Evolutionary conservation across 2,113 vertebrate genomes (phyloP), one percentile per base, ranked within the genome.

Genomic region (Chelonoidis abingdonii): DNA sequence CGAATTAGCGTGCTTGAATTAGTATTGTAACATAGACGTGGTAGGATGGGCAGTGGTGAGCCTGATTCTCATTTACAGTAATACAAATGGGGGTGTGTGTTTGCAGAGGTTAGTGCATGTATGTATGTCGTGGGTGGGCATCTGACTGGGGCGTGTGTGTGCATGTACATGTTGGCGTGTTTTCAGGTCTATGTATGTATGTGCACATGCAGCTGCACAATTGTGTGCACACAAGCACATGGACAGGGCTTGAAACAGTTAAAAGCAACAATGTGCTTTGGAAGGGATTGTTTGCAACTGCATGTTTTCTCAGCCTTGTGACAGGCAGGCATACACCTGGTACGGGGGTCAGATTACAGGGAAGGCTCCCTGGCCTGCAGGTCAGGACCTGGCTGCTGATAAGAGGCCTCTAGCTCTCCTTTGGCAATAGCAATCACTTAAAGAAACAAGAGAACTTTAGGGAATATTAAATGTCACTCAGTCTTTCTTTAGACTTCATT

Each of bases 241-340:
- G 72, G 89, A 59, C 92, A 96, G 82, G 95, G 49, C 54, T n/a
- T 29, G 94, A 98, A 98, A 97, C 94, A 97, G 99, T 99, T 99
- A 99, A 98, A 98, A 98, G 98, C 98, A 98, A 95, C 95, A 98
- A 97, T 56, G 89, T 97, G 93, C 96, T 98, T 97, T 98, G 97
- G 96, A 98, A 97, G 89, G 92, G 95, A 96, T 98, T 97, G 97
- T 97, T 98, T 97, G 95, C 93, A 69, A 97, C 97, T 93, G 94
- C 97, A 95, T 97, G 98, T 98, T 98, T 98, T 98, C 97, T 97
- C 98, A 98, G 98, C 94, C 98, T 97, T 98, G 97, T 99, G 99
- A 99, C 99, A 99, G 98, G 97, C 98, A 99, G 99, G 99, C 99
- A 99, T 97, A 98, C 99, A 99, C 99, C 99, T 99, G 99, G 99